phyloP scores from a whole-genome alignment of 1,140 invertebrate genomes.

The Stegodyphus mimosarum region DNA sequence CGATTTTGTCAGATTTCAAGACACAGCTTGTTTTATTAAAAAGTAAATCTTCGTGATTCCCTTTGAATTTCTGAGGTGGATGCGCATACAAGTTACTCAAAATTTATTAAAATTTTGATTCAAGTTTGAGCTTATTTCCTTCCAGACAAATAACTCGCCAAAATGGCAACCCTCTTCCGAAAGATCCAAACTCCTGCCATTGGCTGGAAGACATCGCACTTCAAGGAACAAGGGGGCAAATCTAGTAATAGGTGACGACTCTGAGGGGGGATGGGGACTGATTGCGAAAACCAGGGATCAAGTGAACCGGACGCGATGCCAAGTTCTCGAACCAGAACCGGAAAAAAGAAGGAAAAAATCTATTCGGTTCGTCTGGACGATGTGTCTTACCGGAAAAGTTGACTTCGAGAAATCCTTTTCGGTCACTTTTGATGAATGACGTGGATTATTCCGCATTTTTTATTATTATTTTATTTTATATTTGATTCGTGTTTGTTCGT shows the following conservation, averaged over 20 bases:
- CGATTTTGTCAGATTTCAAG: no score
- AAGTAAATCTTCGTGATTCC: no score
- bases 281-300: constrained; percentile 40
- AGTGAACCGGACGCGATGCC: constrained; percentile 42
- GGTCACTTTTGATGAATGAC: constrained; percentile 35
- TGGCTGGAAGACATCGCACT: constrained; percentile 3
- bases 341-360: neutral
- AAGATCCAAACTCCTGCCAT: constrained; percentile 18
- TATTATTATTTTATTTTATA: neutral
- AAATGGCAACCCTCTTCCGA: constrained; percentile 8
- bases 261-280: constrained; percentile 10
- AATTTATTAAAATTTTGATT: no score
- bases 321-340: neutral
- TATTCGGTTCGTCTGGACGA: constrained; percentile 34
- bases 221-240: constrained; percentile 9
- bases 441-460: constrained; percentile 4
- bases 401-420: constrained; percentile 35
- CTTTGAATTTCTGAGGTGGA: no score
- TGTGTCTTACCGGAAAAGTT: constrained; percentile 35
- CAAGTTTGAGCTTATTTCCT: neutral
- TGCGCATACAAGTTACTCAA: no score
- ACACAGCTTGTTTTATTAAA: no score
- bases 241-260: constrained; percentile 31
- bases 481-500: neutral
- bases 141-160: constrained; percentile 3